These are phyloP conservation scores for Mylabris sibirica DNA, from an alignment of 2,888 invertebrate species.

Conservation along the genomic window DNA sequence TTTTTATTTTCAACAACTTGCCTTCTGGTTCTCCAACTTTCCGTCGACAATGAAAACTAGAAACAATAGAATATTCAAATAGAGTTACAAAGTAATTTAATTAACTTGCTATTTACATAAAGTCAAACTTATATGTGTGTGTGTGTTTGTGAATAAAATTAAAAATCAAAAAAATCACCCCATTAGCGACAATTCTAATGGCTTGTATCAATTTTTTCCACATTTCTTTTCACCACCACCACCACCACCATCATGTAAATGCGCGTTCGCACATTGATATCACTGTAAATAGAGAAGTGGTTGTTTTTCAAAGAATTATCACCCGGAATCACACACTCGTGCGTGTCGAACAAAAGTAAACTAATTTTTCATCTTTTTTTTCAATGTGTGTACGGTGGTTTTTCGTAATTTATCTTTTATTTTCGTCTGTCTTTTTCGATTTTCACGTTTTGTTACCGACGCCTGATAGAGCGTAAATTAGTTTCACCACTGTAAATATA, in stretches of 20 bases:
- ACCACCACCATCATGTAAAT: no score
- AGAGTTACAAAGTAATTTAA: slow-evolving; percentile 6
- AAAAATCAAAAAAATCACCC: not conserved
- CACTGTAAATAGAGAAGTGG: not conserved
- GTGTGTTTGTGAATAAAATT: not conserved
- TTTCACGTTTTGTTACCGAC: not conserved
- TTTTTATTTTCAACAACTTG: not conserved
- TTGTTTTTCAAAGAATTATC: slow-evolving; percentile 30
- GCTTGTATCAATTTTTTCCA: not conserved
- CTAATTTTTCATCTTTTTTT: slow-evolving; percentile 37
- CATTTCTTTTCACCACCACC: not conserved
- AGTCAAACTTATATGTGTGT: not conserved
- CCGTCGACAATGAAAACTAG: not conserved
- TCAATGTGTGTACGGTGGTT: slow-evolving; percentile 31
- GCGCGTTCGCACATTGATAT: not conserved
- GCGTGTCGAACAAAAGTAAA: slow-evolving; percentile 38
- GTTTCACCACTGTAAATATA: slow-evolving; percentile 41
- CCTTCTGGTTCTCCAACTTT: not conserved
- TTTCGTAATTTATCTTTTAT: slow-evolving; percentile 42
- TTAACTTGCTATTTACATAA: not conserved
- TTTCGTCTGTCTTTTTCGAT: not conserved
- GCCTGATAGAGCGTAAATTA: slow-evolving; percentile 38
- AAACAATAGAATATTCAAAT: slow-evolving; percentile 4
- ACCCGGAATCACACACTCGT: slow-evolving; percentile 40
- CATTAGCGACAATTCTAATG: not conserved